phyloP scores from a whole-genome alignment of 2,888 invertebrate species.

The Bombylius major region DNA sequence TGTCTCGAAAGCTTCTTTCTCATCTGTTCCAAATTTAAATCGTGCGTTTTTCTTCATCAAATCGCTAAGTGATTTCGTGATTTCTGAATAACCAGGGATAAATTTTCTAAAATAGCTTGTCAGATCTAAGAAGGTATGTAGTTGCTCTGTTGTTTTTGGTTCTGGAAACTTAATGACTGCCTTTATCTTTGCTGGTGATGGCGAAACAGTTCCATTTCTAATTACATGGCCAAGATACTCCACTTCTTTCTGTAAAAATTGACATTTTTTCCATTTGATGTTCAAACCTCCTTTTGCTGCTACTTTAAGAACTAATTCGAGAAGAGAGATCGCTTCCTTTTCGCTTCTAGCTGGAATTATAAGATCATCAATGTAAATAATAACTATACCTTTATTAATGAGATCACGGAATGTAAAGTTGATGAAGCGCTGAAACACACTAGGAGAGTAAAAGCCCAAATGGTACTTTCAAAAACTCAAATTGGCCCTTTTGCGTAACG shows the following conservation, averaged over 20 bases:
- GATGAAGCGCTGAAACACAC: slow-evolving; percentile 20
- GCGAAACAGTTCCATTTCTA: slow-evolving; percentile 6
- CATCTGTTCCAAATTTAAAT: slow-evolving; percentile 1
- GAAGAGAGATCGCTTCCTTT: slow-evolving; percentile 1
- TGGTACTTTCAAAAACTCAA: slow-evolving; percentile 22
- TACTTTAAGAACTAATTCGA: slow-evolving; percentile 8
- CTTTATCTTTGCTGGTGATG: slow-evolving; percentile 6
- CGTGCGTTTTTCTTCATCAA: neutral
- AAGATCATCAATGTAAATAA: slow-evolving; percentile 22
- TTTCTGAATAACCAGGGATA: slow-evolving; percentile 1
- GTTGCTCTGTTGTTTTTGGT: neutral
- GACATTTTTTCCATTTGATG: slow-evolving; percentile 13
- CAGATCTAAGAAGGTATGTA: slow-evolving; percentile 5
- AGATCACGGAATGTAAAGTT: slow-evolving; percentile 15
- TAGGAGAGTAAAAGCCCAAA: slow-evolving; percentile 28
- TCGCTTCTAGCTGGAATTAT: slow-evolving; percentile 16
- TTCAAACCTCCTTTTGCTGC: slow-evolving; percentile 7
- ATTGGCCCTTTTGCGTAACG: slow-evolving; percentile 23
- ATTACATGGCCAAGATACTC: too few species aligned
- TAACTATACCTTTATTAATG: slow-evolving; percentile 7
- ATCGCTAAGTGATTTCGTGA: neutral
- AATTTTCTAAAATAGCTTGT: slow-evolving; percentile 6
- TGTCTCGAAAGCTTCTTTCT: too few species aligned
- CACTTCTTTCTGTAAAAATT: slow-evolving; percentile 11
- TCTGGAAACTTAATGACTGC: slow-evolving; percentile 8